phyloP scores from a whole-genome alignment of 2,113 vertebrate genomes.

The Chionis minor region DNA sequence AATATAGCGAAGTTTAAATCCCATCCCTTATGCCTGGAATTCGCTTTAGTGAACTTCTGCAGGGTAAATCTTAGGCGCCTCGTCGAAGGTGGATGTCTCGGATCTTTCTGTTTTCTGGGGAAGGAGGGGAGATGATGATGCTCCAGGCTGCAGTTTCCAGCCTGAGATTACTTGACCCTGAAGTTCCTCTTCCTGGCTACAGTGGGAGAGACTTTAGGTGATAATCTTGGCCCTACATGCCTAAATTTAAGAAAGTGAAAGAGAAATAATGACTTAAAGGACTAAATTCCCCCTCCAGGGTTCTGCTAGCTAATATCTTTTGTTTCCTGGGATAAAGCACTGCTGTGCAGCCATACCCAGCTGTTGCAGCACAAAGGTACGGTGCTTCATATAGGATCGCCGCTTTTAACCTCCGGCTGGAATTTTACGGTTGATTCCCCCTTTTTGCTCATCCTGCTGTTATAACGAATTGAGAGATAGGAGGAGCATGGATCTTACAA shows the following conservation, averaged over 20 bases:
- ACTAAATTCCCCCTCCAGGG: not conserved
- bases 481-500: not conserved
- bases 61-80: not conserved
- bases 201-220: not conserved
- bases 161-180: not conserved
- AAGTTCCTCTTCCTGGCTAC: not conserved
- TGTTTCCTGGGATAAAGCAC: not conserved
- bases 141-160: not conserved
- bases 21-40: not conserved
- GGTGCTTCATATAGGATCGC: rapidly evolving
- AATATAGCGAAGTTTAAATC: rapidly evolving
- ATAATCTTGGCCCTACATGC: not conserved
- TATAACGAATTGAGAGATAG: not conserved
- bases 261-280: not conserved
- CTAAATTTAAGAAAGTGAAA: not conserved
- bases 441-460: not conserved
- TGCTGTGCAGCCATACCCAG: not conserved
- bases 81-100: not conserved
- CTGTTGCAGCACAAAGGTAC: not conserved
- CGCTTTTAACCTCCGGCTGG: not conserved
- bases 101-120: not conserved
- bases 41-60: not conserved
- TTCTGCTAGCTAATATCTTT: not conserved
- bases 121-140: not conserved
- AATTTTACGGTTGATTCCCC: not conserved